Percentiles rank a stretch among this genome's conserved stretches.
phyloP scores from a whole-genome alignment of 2,888 invertebrate species.

The Macropis europaea region DNA sequence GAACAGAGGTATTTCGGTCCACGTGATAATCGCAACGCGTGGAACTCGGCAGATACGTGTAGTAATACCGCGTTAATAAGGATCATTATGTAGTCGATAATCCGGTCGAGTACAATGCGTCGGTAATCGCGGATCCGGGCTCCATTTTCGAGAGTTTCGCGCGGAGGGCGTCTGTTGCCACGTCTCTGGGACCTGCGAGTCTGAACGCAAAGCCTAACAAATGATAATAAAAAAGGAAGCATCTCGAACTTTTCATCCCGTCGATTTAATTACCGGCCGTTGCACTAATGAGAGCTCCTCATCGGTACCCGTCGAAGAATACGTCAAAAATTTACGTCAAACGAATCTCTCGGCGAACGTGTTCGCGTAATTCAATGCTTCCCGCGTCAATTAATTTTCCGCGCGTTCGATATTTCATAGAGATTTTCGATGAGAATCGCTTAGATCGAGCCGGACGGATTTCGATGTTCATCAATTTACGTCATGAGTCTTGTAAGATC shows the following conservation, averaged over 20 bases:
- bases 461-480: too few relatives aligned
- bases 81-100: slow-evolving; percentile 46
- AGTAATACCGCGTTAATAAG: slow-evolving; percentile 56
- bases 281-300: slow-evolving; percentile 6
- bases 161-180: too few relatives aligned
- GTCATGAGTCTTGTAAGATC: too few relatives aligned
- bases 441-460: too few relatives aligned
- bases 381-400: slow-evolving; percentile 24
- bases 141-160: background rate
- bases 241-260: background rate
- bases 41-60: slow-evolving; percentile 56
- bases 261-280: background rate
- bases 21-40: slow-evolving; percentile 57
- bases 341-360: background rate
- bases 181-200: too few relatives aligned
- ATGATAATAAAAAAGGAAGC: too few relatives aligned
- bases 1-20: slow-evolving; percentile 24
- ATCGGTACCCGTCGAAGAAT: background rate
- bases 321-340: background rate
- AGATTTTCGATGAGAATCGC: slow-evolving; percentile 28
- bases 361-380: background rate
- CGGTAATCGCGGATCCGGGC: background rate
- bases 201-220: too few relatives aligned
- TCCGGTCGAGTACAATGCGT: slow-evolving; percentile 14
- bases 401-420: background rate